Percentiles rank a stretch among this genome's conserved stretches.
These are phyloP conservation scores for Malurus elegans DNA, from an alignment of 2,113 vertebrate genomes.

Conservation along the genomic window DNA sequence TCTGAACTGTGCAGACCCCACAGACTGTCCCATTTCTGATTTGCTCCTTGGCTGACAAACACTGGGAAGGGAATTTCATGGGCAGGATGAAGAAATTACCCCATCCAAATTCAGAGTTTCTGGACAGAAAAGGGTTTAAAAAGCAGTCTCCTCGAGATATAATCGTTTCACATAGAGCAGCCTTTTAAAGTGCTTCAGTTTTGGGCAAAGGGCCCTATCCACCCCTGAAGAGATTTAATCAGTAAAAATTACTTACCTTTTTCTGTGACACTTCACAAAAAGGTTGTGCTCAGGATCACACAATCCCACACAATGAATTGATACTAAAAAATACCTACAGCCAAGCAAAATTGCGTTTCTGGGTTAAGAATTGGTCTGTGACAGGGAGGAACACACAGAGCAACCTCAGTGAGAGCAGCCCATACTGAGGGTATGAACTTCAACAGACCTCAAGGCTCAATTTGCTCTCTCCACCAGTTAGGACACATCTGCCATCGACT, in stretches of 20 bases:
- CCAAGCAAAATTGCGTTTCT: background rate
- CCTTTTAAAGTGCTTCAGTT: background rate
- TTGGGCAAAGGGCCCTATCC: background rate
- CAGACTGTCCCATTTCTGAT: background rate
- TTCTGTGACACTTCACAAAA: background rate
- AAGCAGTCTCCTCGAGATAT: background rate
- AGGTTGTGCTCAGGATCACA: background rate
- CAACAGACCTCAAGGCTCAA: background rate
- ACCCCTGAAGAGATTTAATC: background rate
- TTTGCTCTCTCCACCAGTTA: background rate
- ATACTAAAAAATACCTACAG: background rate
- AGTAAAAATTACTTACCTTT: background rate
- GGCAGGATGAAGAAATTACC: background rate
- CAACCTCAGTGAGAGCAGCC: accelerated
- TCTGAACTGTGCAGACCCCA: background rate
- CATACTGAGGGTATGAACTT: background rate
- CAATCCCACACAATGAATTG: background rate
- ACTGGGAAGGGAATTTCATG: background rate
- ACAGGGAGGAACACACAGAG: background rate
- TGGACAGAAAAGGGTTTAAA: background rate
- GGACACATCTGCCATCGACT: background rate
- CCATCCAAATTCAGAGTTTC: background rate
- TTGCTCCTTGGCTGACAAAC: background rate
- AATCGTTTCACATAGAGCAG: background rate
- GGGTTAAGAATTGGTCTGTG: background rate